Evolutionary conservation across 2,113 vertebrate genomes (phyloP).

Genomic region (Albula glossodonta): DNA sequence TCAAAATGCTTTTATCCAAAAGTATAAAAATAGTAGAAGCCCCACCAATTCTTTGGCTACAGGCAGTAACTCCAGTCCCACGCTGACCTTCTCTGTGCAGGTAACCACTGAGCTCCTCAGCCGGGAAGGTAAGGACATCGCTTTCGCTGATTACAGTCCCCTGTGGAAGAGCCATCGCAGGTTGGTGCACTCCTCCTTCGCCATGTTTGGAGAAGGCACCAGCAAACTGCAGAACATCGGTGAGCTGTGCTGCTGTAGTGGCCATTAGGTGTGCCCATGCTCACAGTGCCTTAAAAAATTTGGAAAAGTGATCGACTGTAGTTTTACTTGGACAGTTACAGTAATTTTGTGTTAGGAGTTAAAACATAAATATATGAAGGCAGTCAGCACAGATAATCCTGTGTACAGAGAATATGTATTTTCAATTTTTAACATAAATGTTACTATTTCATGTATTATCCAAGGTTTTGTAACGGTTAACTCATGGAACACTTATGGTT

Average conservation of each 20-base stretch:
- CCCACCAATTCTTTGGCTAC: background rate
- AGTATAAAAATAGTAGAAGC: background rate
- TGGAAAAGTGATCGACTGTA: too few species aligned
- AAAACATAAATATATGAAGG: too few species aligned
- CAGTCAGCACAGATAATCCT: too few species aligned
- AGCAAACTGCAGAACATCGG: slow-evolving; percentile 69
- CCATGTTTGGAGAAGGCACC: slow-evolving; percentile 68
- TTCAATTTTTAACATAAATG: too few species aligned
- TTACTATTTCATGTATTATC: background rate
- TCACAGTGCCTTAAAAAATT: background rate
- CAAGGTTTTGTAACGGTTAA: background rate
- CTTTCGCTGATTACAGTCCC: slow-evolving; percentile 67
- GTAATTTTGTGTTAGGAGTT: background rate
- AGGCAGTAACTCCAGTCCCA: slow-evolving; percentile 4
- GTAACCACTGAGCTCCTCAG: slow-evolving; percentile 72
- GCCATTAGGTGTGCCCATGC: too few species aligned
- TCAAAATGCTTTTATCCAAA: background rate
- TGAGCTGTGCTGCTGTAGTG: slow-evolving; percentile 28
- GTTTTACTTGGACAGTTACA: background rate
- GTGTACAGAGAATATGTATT: background rate
- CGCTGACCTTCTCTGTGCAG: slow-evolving; percentile 40
- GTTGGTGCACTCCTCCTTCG: slow-evolving; percentile 68
- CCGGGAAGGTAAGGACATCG: slow-evolving; percentile 72
- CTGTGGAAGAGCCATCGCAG: slow-evolving; percentile 70
- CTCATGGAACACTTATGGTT: background rate